phyloP scores from a whole-genome alignment of 2,888 invertebrate genomes.

The Sphaerophoria rueppellii region DNA sequence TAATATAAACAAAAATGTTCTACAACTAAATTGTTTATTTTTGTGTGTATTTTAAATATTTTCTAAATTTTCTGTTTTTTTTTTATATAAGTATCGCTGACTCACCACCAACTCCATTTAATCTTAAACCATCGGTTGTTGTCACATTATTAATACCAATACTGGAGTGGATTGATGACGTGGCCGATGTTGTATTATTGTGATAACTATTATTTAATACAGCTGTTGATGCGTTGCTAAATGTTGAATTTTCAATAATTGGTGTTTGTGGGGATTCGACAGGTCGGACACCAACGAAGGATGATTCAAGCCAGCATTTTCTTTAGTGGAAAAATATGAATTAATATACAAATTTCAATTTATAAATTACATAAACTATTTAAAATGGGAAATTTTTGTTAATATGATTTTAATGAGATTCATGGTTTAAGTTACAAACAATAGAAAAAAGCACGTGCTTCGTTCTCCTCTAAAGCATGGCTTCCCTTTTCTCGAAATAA shows the following conservation, averaged over 20 bases:
- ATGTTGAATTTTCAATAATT: constrained; percentile 84
- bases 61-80: constrained; percentile 37
- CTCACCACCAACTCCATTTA: constrained; percentile 84
- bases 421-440: too few species aligned
- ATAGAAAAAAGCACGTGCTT: too few species aligned
- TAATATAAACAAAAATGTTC: constrained; percentile 55
- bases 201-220: constrained; percentile 65
- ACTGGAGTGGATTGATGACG: constrained; percentile 79
- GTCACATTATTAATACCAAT: constrained; percentile 69
- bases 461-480: too few species aligned
- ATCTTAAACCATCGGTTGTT: constrained; percentile 77
- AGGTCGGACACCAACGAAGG: constrained; percentile 93
- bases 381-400: too few species aligned
- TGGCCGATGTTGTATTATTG: constrained; percentile 74
- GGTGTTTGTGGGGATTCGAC: constrained; percentile 94
- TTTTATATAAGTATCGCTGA: constrained; percentile 79
- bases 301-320: constrained; percentile 95
- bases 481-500: too few species aligned
- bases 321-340: constrained; percentile 70
- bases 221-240: constrained; percentile 76
- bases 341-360: not conserved
- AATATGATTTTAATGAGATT: too few species aligned
- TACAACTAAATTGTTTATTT: constrained; percentile 3
- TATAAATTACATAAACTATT: too few species aligned
- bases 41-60: constrained; percentile 54